A percentile compares a stretch with the other conserved stretches of the same genome.
phyloP scores from a whole-genome alignment of 2,888 invertebrate genomes.

The Pandemis corylana region DNA sequence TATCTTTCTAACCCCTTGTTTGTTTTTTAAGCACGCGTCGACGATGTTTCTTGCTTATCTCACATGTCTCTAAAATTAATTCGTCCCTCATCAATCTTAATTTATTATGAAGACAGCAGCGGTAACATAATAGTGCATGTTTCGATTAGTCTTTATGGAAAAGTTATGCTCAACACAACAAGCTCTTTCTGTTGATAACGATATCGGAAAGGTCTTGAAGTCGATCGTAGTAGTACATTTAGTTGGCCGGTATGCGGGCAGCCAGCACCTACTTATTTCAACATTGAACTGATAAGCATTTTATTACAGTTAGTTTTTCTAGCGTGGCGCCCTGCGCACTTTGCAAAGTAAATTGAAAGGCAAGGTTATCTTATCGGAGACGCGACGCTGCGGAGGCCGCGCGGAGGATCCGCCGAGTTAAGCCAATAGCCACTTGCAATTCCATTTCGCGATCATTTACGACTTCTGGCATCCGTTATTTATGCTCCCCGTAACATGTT shows the following conservation, averaged over 20 bases:
- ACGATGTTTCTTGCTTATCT: constrained; percentile 30
- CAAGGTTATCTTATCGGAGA: constrained; percentile 83
- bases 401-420: constrained; percentile 43
- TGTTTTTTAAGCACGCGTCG: constrained; percentile 32
- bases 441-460: constrained; percentile 52
- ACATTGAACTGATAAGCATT: constrained; percentile 60
- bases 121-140: constrained; percentile 6
- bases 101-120: constrained; percentile 18
- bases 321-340: constrained; percentile 54
- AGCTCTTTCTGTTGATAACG: constrained; percentile 50
- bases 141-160: constrained; percentile 15
- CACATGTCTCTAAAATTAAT: constrained; percentile 17
- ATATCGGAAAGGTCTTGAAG: constrained; percentile 41
- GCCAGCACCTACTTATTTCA: constrained; percentile 6
- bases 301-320: constrained; percentile 58
- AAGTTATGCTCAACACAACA: constrained; percentile 29
- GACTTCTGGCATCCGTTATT: constrained; percentile 5
- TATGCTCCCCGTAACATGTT: not conserved
- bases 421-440: constrained; percentile 44
- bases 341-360: constrained; percentile 79
- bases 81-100: constrained; percentile 38
- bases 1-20: constrained; percentile 27
- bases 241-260: constrained; percentile 19
- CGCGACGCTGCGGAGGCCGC: constrained; percentile 62
- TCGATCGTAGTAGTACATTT: constrained; percentile 35